A percentile compares a stretch with the other conserved stretches of the same genome.
phyloP scores from a whole-genome alignment of 2,888 invertebrate species.

The Myopa testacea region DNA sequence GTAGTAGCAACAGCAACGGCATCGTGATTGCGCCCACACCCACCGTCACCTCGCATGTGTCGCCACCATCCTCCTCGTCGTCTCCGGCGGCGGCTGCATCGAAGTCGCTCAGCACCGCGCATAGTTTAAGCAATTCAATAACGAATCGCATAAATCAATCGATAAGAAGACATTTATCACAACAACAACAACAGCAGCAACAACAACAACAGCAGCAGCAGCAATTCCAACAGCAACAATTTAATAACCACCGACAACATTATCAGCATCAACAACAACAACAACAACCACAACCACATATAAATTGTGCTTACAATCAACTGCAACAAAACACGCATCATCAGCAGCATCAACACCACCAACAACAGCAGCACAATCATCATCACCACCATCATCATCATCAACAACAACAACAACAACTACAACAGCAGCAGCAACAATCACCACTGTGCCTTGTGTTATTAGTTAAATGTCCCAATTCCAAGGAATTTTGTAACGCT shows the following conservation, averaged over 20 bases:
- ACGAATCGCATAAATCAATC: slow-evolving; percentile 65
- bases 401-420: slow-evolving; percentile 48
- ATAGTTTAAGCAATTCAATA: slow-evolving; percentile 61
- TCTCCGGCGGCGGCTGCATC: slow-evolving; percentile 6
- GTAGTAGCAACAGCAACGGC: slow-evolving; percentile 31
- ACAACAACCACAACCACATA: slow-evolving; percentile 40
- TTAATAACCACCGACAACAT: slow-evolving; percentile 38
- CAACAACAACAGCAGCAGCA: slow-evolving; percentile 45
- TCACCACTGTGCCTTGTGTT: slow-evolving; percentile 68
- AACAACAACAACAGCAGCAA: slow-evolving; percentile 58
- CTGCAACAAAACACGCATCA: slow-evolving; percentile 50
- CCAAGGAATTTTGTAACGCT: slow-evolving; percentile 67
- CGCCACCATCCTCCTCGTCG: background rate
- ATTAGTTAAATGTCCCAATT: slow-evolving; percentile 69
- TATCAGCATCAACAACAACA: slow-evolving; percentile 40
- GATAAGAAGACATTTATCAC: slow-evolving; percentile 63
- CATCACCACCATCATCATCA: slow-evolving; percentile 48
- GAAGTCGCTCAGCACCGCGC: slow-evolving; percentile 27
- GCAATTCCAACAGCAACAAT: slow-evolving; percentile 40
- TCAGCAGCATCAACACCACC: slow-evolving; percentile 50
- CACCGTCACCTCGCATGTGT: slow-evolving; percentile 27
- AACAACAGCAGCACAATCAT: slow-evolving; percentile 53
- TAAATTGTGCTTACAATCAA: slow-evolving; percentile 43
- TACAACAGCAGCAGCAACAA: slow-evolving; percentile 53
- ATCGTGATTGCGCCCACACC: slow-evolving; percentile 22